Evolutionary conservation across 2,113 vertebrate genomes (phyloP), one percentile per base, ranked within the genome.

Genomic region (Opisthocomus hoazin): DNA sequence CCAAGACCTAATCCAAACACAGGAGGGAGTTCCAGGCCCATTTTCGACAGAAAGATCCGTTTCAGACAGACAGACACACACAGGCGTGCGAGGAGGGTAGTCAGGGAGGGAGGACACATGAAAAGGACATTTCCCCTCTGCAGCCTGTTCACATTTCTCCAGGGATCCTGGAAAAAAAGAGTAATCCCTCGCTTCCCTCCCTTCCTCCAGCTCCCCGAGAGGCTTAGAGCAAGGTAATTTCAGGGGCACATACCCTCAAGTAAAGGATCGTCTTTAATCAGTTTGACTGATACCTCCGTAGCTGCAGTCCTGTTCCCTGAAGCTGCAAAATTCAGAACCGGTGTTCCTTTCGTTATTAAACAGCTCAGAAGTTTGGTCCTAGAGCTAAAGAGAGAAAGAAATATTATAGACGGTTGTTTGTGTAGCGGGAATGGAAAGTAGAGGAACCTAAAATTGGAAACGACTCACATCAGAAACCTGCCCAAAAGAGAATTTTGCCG

Each of bases 21-120:
- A 96, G 94, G 86, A 97, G 97, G 97, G 91, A 97, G 96, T 96
- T 91, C 96, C 97, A 76, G 97, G 96, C 96, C 97, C 94, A 56
- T 92, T 96, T 97, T 96, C 95, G 43, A 95, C 93, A 96, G 87
- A 79, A 86, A 80, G 95, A 95, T 97, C 70, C 65, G 3, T 71
- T 94, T 79, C 95, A 97, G 90, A 84, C 91, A 83, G 63, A 95
- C 79, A 79, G 34, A 93, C 36, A 27, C 77, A 37, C 76, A 46
- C 56, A 56, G 85, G 70, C 66, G 17, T 83, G 80, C 17, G 46
- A 89, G 53, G 45, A n/a, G 63, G 36, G 34, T 54, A 70, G 34
- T 27, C 29, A 89, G 53, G 45, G 39, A 68, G 36, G 34, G 58
- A 70, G 30, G 32, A 60, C 16, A 71, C 60, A 16, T 14, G 15